Percentiles rank a stretch among this genome's conserved stretches.
Conservation (phyloP, 2,113 vertebrate genomes). For the Antigone vipio region DNA sequence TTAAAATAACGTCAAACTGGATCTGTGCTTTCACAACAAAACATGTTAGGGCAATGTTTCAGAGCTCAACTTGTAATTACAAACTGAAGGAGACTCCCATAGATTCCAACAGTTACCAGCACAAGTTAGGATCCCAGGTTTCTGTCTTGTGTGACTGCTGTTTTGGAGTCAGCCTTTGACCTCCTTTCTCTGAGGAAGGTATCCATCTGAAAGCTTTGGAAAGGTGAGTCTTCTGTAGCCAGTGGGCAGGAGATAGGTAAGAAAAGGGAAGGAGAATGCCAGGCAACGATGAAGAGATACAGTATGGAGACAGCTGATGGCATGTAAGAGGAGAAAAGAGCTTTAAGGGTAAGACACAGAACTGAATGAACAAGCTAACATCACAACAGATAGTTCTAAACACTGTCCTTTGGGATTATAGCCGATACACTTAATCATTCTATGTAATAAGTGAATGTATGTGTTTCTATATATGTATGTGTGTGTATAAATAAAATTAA, state of each 20-base stretch:
- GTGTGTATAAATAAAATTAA: not conserved
- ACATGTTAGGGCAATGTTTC: conserved; percentile 53
- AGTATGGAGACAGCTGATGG: not conserved
- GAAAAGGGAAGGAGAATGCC: not conserved
- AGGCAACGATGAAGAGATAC: not conserved
- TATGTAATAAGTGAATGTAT: too few relatives aligned
- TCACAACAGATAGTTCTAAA: not conserved
- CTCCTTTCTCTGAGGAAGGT: not conserved
- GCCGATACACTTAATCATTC: too few relatives aligned
- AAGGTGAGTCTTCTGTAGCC: not conserved
- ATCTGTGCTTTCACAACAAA: conserved; percentile 52
- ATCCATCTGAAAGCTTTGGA: not conserved
- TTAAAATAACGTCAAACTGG: conserved; percentile 43
- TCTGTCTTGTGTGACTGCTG: not conserved
- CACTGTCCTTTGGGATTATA: not conserved
- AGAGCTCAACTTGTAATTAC: conserved; percentile 56
- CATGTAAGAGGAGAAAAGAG: not conserved
- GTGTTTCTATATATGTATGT: not conserved
- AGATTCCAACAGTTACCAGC: conserved; percentile 39
- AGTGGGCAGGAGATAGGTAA: not conserved
- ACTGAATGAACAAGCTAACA: not conserved
- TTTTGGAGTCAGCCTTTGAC: not conserved
- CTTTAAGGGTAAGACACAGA: not conserved
- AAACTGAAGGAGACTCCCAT: conserved; percentile 61
- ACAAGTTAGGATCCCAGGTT: not conserved